Conservation (phyloP, 2,797 vertebrate species). For the Ctenosaura bakeri region DNA sequence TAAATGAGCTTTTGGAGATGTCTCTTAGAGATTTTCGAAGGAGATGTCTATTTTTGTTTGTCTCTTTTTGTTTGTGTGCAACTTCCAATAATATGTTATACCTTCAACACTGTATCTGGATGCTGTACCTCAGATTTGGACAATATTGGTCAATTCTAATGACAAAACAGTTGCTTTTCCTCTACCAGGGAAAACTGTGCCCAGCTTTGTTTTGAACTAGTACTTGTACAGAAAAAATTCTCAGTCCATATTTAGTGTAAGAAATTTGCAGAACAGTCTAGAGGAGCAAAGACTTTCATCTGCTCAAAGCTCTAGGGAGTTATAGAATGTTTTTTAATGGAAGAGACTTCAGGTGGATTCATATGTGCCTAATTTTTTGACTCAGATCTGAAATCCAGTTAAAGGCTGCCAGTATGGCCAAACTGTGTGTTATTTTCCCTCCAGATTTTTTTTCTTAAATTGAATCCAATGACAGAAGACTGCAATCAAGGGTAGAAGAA, state of each 20-base stretch:
- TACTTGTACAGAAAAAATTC: neutral
- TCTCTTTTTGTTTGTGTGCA: neutral
- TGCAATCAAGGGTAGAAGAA: neutral
- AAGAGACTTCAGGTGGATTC: neutral
- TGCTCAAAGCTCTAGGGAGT: neutral
- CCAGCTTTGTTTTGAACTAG: neutral
- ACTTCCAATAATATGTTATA: neutral
- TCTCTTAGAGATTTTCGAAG: neutral
- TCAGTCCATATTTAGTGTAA: constrained; percentile 15
- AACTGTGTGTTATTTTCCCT: neutral
- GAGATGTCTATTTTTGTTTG: neutral
- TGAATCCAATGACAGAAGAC: neutral
- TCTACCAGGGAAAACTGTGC: neutral
- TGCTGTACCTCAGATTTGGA: neutral
- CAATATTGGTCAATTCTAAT: neutral
- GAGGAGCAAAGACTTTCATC: neutral
- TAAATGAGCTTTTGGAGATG: neutral
- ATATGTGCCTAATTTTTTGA: neutral
- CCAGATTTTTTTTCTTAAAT: neutral
- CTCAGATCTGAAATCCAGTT: neutral
- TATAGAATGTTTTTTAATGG: neutral
- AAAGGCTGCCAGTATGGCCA: neutral
- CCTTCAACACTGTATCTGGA: neutral
- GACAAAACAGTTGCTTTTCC: neutral
- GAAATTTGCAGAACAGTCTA: neutral